These are phyloP conservation scores for Lasioglossum leucozonium DNA, from an alignment of 2,888 invertebrate species.

Conservation along the genomic window DNA sequence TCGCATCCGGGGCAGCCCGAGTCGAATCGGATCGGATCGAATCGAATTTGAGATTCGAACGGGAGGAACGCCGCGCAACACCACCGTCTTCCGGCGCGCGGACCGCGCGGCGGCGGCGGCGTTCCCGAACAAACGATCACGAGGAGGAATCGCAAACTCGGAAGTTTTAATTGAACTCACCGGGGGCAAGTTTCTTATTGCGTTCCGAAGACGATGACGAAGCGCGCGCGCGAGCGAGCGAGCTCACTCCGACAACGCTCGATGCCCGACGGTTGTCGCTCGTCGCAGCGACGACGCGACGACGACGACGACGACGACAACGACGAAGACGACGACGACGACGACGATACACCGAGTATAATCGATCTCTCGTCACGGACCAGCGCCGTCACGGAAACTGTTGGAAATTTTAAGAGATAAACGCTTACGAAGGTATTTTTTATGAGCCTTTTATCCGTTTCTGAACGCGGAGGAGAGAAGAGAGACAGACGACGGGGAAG, in stretches of 20 bases:
- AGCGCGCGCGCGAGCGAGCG: slow-evolving; percentile 10
- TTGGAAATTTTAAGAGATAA: slow-evolving; percentile 63
- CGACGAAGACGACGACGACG: neutral
- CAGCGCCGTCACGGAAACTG: slow-evolving; percentile 33
- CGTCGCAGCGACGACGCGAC: neutral
- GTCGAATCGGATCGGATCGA: neutral
- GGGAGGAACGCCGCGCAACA: slow-evolving; percentile 2
- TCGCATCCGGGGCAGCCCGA: neutral
- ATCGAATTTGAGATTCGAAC: neutral
- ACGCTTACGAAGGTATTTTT: slow-evolving; percentile 74
- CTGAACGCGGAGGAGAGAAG: slow-evolving; percentile 46
- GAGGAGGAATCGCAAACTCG: slow-evolving; percentile 18
- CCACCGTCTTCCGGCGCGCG: neutral
- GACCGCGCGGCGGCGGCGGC: neutral
- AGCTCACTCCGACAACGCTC: slow-evolving; percentile 13
- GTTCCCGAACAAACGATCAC: slow-evolving; percentile 11
- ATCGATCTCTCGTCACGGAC: slow-evolving; percentile 39
- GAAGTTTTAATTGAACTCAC: slow-evolving; percentile 35
- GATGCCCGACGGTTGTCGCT: too few relatives aligned
- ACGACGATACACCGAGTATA: slow-evolving; percentile 38
- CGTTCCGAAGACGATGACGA: slow-evolving; percentile 24
- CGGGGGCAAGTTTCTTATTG: slow-evolving; percentile 23
- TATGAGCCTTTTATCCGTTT: slow-evolving; percentile 71
- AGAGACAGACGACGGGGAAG: slow-evolving; percentile 1
- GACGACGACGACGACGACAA: slow-evolving; percentile 25